Conservation (phyloP, 92 coral and sea anemone genomes). For the Metridium senile region DNA sequence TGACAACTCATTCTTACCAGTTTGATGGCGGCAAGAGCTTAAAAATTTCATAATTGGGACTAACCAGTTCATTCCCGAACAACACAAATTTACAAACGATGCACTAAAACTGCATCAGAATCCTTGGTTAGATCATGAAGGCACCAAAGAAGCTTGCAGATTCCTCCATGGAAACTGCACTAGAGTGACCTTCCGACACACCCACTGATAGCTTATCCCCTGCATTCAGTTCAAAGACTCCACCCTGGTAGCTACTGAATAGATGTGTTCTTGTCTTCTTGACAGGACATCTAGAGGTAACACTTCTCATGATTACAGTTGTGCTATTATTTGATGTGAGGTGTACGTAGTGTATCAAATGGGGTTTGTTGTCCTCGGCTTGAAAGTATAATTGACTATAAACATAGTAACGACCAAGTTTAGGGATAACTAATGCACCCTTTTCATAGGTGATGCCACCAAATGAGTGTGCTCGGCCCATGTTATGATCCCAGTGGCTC, state of each 20-base stretch:
- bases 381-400: slow-evolving; percentile 89
- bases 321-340: slow-evolving; percentile 58
- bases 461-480: slow-evolving; percentile 63
- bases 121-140: slow-evolving; percentile 59
- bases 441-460: slow-evolving; percentile 79
- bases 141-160: slow-evolving; percentile 92
- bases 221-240: slow-evolving; percentile 58
- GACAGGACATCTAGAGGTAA: slow-evolving; percentile 70
- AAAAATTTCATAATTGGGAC: slow-evolving; percentile 6
- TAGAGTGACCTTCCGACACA: slow-evolving; percentile 55
- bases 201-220: slow-evolving; percentile 73
- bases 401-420: slow-evolving; percentile 71
- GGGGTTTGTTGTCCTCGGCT: slow-evolving; percentile 45
- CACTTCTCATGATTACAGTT: slow-evolving; percentile 72
- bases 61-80: neutral
- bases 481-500: slow-evolving; percentile 63
- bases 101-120: slow-evolving; percentile 22
- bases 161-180: slow-evolving; percentile 54
- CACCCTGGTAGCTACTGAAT: slow-evolving; percentile 89
- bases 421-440: slow-evolving; percentile 71
- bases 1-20: slow-evolving; percentile 1
- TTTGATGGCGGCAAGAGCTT: slow-evolving; percentile 8
- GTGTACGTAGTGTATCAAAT: slow-evolving; percentile 78
- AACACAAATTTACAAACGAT: slow-evolving; percentile 4
- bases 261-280: slow-evolving; percentile 51